Percentiles rank a stretch among this genome's conserved stretches.
These are phyloP conservation scores for Nezara viridula DNA, from an alignment of 2,888 invertebrate species.

Conservation along the genomic window DNA sequence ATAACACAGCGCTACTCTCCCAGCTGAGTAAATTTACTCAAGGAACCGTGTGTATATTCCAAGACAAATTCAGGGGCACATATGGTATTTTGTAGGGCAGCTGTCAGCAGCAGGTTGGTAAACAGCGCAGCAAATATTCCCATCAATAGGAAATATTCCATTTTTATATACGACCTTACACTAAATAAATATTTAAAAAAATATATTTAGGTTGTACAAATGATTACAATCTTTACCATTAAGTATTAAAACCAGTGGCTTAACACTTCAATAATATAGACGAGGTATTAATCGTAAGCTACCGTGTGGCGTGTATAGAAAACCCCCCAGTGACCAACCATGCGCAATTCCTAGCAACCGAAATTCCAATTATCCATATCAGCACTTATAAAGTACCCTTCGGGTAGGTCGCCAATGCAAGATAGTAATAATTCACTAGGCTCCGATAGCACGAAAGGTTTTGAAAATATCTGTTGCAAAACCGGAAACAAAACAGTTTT, in stretches of 20 bases:
- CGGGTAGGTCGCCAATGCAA: too few species aligned
- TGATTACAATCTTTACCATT: too few species aligned
- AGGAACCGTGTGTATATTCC: not conserved
- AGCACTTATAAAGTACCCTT: not conserved
- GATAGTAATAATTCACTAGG: not conserved
- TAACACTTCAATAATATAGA: not conserved
- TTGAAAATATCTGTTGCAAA: too few species aligned
- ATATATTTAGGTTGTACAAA: too few species aligned
- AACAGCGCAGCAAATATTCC: not conserved
- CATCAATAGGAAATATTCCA: not conserved
- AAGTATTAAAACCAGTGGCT: not conserved
- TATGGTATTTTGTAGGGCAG: not conserved
- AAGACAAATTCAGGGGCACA: not conserved
- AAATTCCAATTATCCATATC: not conserved
- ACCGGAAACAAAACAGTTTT: too few species aligned
- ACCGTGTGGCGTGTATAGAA: not conserved
- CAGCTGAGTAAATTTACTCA: constrained; percentile 27
- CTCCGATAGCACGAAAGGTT: not conserved
- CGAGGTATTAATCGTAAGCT: too few species aligned
- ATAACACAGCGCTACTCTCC: not conserved
- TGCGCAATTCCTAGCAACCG: not conserved
- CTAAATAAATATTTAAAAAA: too few species aligned
- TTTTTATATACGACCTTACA: not conserved
- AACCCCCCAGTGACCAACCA: not conserved
- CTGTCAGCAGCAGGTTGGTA: not conserved